Evolutionary conservation across 2,113 vertebrate genomes (phyloP).

Genomic region (Tamias sibiricus): DNA sequence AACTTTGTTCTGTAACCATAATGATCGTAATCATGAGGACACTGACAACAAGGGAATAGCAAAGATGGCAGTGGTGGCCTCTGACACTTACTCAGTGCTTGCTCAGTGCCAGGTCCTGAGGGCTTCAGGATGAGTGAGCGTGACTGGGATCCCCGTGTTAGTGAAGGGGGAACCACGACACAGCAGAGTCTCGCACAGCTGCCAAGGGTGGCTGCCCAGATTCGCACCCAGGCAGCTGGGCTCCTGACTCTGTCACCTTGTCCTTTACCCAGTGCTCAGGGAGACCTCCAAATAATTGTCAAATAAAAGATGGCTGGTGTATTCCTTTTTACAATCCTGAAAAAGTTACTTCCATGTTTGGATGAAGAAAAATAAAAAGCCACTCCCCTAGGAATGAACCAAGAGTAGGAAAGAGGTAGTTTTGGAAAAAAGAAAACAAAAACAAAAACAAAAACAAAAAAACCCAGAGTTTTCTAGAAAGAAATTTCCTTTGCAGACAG

Average conservation of each 20-base stretch:
- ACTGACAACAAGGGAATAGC: background rate
- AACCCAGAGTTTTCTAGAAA: background rate
- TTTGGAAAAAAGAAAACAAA: background rate
- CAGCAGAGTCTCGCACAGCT: background rate
- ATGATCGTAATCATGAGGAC: background rate
- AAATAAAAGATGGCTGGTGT: background rate
- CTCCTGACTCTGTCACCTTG: too few relatives aligned
- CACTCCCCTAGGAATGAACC: conserved; percentile 1
- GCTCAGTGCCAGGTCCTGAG: background rate
- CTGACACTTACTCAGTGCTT: fast-evolving
- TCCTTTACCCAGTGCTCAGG: background rate
- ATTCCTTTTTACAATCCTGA: background rate
- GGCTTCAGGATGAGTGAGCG: background rate
- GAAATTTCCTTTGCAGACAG: background rate
- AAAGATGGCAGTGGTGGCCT: background rate
- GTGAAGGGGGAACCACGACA: background rate
- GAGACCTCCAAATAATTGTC: background rate
- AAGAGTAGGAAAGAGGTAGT: background rate
- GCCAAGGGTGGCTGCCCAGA: background rate
- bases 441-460: background rate
- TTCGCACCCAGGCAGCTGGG: fast-evolving
- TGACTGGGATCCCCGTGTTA: background rate
- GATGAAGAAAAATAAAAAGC: background rate
- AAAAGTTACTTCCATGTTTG: background rate
- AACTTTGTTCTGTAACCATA: background rate